phyloP scores from a whole-genome alignment of 2,797 vertebrate species.

The Arremon aurantiirostris region DNA sequence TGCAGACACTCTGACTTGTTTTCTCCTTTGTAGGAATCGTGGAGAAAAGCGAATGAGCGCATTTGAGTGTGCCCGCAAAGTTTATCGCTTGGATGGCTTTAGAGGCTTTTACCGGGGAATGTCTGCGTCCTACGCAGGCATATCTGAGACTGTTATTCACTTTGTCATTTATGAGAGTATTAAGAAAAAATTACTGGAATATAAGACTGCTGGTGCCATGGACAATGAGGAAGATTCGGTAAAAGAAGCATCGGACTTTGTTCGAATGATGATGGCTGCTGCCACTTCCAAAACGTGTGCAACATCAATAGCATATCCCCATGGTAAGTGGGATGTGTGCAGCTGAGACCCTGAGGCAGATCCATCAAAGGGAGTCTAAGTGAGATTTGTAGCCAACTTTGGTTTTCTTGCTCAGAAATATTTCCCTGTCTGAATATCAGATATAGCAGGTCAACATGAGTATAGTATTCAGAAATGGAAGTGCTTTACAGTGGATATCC shows the following conservation, averaged over 20 bases:
- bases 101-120: conserved; percentile 97
- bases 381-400: background rate
- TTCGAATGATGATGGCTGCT: conserved; percentile 97
- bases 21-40: conserved; percentile 80
- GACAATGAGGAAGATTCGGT: conserved; percentile 86
- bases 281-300: conserved; percentile 98
- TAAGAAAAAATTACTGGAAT: conserved; percentile 88
- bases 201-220: conserved; percentile 83
- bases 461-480: background rate
- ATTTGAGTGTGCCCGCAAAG: conserved; percentile 89
- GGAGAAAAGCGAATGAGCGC: conserved; percentile 93
- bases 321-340: conserved; percentile 78
- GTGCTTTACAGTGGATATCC: background rate
- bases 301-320: conserved; percentile 94
- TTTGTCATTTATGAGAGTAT: conserved; percentile 99
- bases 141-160: conserved; percentile 98
- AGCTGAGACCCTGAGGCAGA: background rate
- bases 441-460: rapidly evolving
- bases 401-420: background rate
- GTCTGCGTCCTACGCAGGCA: conserved; percentile 97
- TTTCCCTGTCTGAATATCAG: background rate
- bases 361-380: background rate
- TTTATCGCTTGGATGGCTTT: conserved; percentile 90
- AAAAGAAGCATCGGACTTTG: conserved; percentile 93
- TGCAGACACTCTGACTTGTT: background rate